Evolutionary conservation across 1,140 invertebrate genomes (phyloP), one percentile per base, ranked within the genome.

Genomic region (Callitettix versicolor): DNA sequence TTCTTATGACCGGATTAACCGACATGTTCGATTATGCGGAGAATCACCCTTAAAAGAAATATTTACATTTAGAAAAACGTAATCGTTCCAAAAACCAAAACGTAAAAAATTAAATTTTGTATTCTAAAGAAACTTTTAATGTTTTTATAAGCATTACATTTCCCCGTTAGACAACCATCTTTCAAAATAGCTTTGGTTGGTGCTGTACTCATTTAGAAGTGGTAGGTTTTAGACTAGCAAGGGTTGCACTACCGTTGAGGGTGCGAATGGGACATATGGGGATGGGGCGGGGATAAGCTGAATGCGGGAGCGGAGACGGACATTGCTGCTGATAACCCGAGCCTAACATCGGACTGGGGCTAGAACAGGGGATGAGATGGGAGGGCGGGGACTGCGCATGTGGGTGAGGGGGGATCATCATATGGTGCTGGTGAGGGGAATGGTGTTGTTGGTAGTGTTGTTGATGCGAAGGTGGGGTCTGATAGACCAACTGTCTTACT

Each of bases 401-500:
- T 38, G 78, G 75, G 64, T 76, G 78, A 76, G 67, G 79, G 75
- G 63, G 76, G 74, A 47, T 76, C 70, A 57, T 77, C 69, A 77
- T 71, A 59, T 74, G 73, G 47, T 67, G 65, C 44, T 65, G 65
- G 55, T 65, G 64, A 7, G 62, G 56, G 5, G 57, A 57, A 15
- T 76, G 70, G 61, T 74, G 73, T 46, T 74, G 74, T 44, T 69
- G 74, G 68, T 82, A 82, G 70, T 82, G 81, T 51, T 73, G 67
- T 60, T 66, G 66, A 67, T 76, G 68, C 40, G 67, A 73, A 70
- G 74, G 75, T 68, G 72, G 75, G 69, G 70, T 74, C 74, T 76
- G 74, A 74, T 91, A 91, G 74, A 89, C 87, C 80, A 88, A 79
- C 84, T 91, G 88, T 76, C 89, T 91, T 89, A 93, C 89, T 90